phyloP scores from a whole-genome alignment of 2,797 vertebrate genomes.

The Phoxinus dragarum region DNA sequence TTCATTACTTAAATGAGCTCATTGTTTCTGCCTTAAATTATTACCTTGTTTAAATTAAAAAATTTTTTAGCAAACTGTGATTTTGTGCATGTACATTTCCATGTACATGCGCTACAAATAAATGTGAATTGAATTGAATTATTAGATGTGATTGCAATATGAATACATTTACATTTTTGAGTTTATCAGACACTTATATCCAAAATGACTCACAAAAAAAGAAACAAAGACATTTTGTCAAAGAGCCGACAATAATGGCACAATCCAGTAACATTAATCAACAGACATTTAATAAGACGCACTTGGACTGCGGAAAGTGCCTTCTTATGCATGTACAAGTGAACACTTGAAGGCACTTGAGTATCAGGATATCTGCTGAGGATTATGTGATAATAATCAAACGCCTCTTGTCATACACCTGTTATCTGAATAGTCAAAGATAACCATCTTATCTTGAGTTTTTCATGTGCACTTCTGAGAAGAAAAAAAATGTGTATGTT shows the following conservation, averaged over 20 bases:
- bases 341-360: background rate
- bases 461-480: background rate
- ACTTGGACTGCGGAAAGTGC: background rate
- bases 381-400: slow-evolving; percentile 1
- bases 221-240: background rate
- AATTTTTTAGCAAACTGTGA: no score
- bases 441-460: background rate
- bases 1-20: no score
- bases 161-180: background rate
- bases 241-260: background rate
- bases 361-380: background rate
- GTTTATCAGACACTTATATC: background rate
- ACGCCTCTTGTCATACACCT: background rate
- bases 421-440: background rate
- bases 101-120: no score
- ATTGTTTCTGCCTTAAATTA: no score
- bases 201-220: background rate
- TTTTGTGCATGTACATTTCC: no score
- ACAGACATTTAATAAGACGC: background rate
- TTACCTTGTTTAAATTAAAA: no score
- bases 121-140: no score
- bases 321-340: background rate
- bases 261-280: background rate
- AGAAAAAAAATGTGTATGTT: no score
- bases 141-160: background rate